Conservation (phyloP, 2,113 vertebrate genomes). For the Albula goreensis region DNA sequence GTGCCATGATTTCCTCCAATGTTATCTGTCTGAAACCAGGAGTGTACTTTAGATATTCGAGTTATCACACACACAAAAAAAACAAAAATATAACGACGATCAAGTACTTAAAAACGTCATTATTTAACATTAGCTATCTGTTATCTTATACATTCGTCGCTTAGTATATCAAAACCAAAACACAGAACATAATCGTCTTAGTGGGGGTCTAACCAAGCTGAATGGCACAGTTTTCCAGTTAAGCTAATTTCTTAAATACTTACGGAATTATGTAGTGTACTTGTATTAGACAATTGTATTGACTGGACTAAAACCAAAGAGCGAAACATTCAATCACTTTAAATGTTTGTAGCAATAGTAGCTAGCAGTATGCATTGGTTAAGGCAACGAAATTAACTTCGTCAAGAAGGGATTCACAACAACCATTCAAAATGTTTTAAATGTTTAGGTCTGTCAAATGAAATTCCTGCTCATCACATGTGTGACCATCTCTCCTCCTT, state of each 20-base stretch:
- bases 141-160: constrained; percentile 9
- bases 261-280: constrained; percentile 20
- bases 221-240: constrained; percentile 10
- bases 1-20: constrained; percentile 5
- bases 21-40: constrained; percentile 13
- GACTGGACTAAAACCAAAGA: background rate
- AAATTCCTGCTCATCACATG: constrained; percentile 23
- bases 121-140: constrained; percentile 12
- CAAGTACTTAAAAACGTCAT: constrained; percentile 5
- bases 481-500: constrained; percentile 14
- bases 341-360: constrained; percentile 19
- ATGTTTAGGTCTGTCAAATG: constrained; percentile 25
- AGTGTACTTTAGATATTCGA: background rate
- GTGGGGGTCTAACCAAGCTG: constrained; percentile 7
- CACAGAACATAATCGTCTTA: constrained; percentile 1
- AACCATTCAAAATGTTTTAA: constrained; percentile 19
- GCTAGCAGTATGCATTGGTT: constrained; percentile 21
- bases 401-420: constrained; percentile 16
- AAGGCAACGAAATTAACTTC: constrained; percentile 35
- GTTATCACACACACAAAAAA: background rate
- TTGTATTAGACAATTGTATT: background rate
- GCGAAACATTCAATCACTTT: constrained; percentile 28
- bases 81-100: constrained; percentile 1
- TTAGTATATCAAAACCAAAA: constrained; percentile 27
- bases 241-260: constrained; percentile 6